phyloP scores from a whole-genome alignment of 23 tunicate species.

The Ciona savignyi region DNA sequence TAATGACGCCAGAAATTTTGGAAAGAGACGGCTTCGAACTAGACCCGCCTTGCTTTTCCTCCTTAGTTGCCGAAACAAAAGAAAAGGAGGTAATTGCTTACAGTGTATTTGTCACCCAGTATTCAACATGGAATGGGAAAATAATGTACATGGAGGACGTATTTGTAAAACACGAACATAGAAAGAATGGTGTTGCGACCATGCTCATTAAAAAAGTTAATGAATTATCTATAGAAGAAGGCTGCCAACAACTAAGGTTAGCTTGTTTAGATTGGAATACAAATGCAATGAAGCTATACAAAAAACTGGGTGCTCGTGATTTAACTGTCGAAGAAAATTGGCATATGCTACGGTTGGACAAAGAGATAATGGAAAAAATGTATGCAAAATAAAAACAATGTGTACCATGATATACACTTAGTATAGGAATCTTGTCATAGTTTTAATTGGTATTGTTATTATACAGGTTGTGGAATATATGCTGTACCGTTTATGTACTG shows the following conservation, averaged over 20 bases:
- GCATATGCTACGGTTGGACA: conserved; percentile 47
- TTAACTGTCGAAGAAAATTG: conserved; percentile 44
- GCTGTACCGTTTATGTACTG: too few relatives aligned
- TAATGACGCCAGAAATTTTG: conserved; percentile 7
- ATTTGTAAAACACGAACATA: conserved; percentile 26
- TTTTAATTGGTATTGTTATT: too few relatives aligned
- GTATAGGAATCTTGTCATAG: too few relatives aligned
- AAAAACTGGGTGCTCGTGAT: conserved; percentile 34
- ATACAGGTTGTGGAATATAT: too few relatives aligned
- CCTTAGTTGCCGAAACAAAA: conserved; percentile 33
- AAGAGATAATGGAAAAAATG: conserved; percentile 25
- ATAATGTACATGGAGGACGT: conserved; percentile 64
- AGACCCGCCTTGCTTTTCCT: conserved; percentile 19
- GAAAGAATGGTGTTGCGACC: conserved; percentile 31
- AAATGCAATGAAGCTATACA: conserved; percentile 46
- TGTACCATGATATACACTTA: too few relatives aligned
- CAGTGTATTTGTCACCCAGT: conserved; percentile 31
- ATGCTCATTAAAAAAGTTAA: conserved; percentile 43
- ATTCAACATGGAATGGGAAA: conserved; percentile 48
- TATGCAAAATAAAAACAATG: too few relatives aligned
- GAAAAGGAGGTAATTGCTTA: conserved; percentile 33
- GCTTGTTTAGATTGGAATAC: conserved; percentile 39
- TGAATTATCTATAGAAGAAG: conserved; percentile 23
- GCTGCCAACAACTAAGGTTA: conserved; percentile 42
- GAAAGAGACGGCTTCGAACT: conserved; percentile 32